Conservation (phyloP, 1,140 invertebrate species). For the Cherax quadricarinatus region DNA sequence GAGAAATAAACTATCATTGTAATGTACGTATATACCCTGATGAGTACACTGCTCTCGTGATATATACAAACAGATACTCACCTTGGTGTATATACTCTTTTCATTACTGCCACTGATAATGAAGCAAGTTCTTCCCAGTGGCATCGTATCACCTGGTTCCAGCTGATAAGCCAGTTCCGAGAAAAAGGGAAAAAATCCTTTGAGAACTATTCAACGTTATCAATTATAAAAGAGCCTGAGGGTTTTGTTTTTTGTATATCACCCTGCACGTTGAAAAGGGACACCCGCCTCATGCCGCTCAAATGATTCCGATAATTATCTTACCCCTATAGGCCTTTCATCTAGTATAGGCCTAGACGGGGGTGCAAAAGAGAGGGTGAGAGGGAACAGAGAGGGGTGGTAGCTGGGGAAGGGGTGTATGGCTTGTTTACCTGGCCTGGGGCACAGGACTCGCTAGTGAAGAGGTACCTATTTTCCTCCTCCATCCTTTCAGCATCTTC, state of each 20-base stretch:
- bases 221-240: slow-evolving; percentile 48
- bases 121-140: not conserved
- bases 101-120: not conserved
- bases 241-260: slow-evolving; percentile 39
- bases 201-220: slow-evolving; percentile 57
- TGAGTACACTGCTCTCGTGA: too few species aligned
- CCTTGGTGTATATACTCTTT: too few species aligned
- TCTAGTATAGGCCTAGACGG: slow-evolving; percentile 51
- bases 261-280: slow-evolving; percentile 49
- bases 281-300: slow-evolving; percentile 55
- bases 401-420: too few species aligned
- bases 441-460: not conserved
- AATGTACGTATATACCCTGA: too few species aligned
- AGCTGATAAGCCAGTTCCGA: slow-evolving; percentile 6
- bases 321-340: slow-evolving; percentile 57
- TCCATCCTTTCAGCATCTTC: not conserved
- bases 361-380: slow-evolving; percentile 19
- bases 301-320: slow-evolving; percentile 63
- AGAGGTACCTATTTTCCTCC: not conserved
- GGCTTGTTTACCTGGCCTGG: slow-evolving; percentile 3
- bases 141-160: not conserved
- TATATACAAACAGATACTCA: too few species aligned
- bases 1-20: too few species aligned
- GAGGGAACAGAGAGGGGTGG: slow-evolving; percentile 30
- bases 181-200: slow-evolving; percentile 45